These are phyloP conservation scores for Phoeniculus purpureus DNA, from an alignment of 2,797 vertebrate species.

Conservation along the genomic window DNA sequence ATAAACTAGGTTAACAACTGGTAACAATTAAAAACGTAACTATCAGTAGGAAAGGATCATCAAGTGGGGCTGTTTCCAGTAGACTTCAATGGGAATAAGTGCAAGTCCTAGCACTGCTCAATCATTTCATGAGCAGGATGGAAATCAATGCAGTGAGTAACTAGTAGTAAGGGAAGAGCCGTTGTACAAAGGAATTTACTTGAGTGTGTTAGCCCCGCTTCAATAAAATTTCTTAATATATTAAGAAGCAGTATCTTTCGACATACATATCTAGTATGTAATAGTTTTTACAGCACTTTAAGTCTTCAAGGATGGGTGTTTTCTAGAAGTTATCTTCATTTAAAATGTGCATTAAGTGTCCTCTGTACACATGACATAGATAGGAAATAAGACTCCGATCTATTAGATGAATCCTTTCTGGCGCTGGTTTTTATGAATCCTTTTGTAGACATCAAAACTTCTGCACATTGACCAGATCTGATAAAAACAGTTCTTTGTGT, in stretches of 20 bases:
- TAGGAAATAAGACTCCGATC: background rate
- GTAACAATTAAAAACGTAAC: background rate
- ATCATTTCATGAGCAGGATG: background rate
- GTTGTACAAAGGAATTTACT: background rate
- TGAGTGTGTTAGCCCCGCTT: background rate
- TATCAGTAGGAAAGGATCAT: background rate
- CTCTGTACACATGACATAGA: background rate
- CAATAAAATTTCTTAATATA: background rate
- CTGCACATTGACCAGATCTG: background rate
- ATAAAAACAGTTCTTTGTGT: background rate
- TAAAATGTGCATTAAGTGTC: background rate
- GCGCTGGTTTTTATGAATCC: background rate
- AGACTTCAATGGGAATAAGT: background rate
- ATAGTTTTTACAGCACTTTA: background rate
- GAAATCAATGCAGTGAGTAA: background rate
- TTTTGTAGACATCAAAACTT: background rate
- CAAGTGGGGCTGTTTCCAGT: background rate
- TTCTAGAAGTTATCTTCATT: background rate
- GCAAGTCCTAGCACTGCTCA: background rate
- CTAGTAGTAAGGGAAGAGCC: background rate
- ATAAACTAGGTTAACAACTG: background rate
- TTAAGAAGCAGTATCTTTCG: background rate
- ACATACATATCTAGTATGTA: background rate
- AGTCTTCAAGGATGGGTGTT: background rate
- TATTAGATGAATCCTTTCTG: background rate